These are phyloP conservation scores for Vireo altiloquus DNA, from an alignment of 2,113 vertebrate genomes.

Conservation along the genomic window DNA sequence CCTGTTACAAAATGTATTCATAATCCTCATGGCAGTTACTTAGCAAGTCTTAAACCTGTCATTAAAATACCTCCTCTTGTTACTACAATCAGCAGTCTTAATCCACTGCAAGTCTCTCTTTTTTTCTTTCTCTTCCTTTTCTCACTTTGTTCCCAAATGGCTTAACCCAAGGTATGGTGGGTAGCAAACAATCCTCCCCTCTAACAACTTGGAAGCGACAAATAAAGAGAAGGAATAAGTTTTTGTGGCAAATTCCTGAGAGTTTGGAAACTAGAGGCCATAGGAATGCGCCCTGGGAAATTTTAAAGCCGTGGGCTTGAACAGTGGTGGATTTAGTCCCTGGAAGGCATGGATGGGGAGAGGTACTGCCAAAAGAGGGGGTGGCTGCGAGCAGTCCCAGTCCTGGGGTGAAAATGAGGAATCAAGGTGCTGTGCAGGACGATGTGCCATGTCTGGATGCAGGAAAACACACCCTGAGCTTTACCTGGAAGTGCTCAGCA, in stretches of 20 bases:
- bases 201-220: constrained; percentile 31
- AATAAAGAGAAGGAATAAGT: constrained; percentile 1
- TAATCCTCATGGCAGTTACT: constrained; percentile 59
- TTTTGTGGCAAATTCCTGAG: constrained; percentile 50
- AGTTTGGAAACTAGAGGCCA: not conserved
- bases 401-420: not conserved
- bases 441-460: not conserved
- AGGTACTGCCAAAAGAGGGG: not conserved
- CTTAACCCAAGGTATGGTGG: constrained; percentile 43
- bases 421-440: not conserved
- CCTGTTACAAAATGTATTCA: constrained; percentile 52
- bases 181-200: constrained; percentile 23
- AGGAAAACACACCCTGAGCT: not conserved
- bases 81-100: constrained; percentile 57
- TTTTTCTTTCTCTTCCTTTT: not conserved
- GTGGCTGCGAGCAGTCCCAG: not conserved
- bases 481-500: not conserved
- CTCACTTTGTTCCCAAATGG: constrained; percentile 47
- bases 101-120: not conserved
- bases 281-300: constrained; percentile 53
- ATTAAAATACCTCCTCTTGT: constrained; percentile 56
- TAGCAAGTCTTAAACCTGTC: constrained; percentile 76
- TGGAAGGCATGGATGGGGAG: not conserved
- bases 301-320: constrained; percentile 48
- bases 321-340: not conserved